Base-by-base conservation (phyloP, 2,888 invertebrate genomes). In the Heliconius charithonia region DNA sequence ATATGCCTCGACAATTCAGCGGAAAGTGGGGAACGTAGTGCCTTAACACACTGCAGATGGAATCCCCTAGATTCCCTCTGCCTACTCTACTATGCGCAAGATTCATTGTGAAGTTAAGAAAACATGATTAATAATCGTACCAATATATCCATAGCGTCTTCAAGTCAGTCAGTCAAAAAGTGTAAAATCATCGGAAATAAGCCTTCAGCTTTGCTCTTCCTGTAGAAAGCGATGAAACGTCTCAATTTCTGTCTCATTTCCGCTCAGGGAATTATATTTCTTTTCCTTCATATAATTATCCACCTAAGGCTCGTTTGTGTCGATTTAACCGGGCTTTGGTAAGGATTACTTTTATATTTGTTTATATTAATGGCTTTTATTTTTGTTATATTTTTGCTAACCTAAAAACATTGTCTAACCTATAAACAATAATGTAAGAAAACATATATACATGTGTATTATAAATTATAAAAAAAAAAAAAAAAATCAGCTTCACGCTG, bases 161-260 rank as follows among this genome's bases (percentile, higher is more conserved):
- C 25, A 41, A 69, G 41, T 69, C 16, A 69, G 69, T 45, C 41
- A 69, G 41, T 69, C 69, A 69, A 41, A 78, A 77, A 79, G 62
- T 74, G 76, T 76, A 73, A 79, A 71, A 80, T 81, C 81, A 76
- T 77, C 81, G 81, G 82, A 82, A 81, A 77, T 78, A 77, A 82
- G 80, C 81, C 80, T 80, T 81, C 82, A 81, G 80, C 77, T 80
- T 66, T 79, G 80, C 81, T 78, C 67, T 79, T 81, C 82, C 81
- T 77, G 66, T 75, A 76, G 65, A 67, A 51, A 80, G 69, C 77
- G 75, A 41, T 79, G 79, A 75, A 79, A 75, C 66, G 80, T 77
- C 80, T 80, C 78, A 78, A 77, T 79, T 80, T 79, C 76, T 63
- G 56, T 74, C 72, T 71, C 59, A 77, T 80, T 75, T 81, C 74